Evolutionary conservation across 2,888 invertebrate species (phyloP), one percentile per base, ranked within the genome.

Genomic region (Caradrina clavipalpis): DNA sequence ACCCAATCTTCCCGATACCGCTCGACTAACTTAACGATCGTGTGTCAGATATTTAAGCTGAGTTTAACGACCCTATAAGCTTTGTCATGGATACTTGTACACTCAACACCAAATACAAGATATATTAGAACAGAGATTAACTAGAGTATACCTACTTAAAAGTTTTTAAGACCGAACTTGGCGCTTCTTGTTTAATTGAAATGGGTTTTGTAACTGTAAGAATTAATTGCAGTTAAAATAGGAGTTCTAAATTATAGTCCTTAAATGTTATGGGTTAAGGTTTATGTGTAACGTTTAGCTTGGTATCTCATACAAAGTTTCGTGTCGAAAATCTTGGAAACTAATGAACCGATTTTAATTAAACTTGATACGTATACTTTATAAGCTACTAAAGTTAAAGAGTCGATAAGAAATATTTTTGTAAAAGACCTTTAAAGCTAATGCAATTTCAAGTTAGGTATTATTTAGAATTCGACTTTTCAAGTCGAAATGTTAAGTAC

Each of bases 11-110:
- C 62, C 61, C 63, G 78, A 67, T 70, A 64, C 56, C 53, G 80
- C 71, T 89, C 63, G 77, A 35, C 78, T 56, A 72, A 72, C 82
- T 87, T 85, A 80, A 86, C 70, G 85, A 60, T 85, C 67, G 87
- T 90, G 84, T 90, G 89, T 91, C 86, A 84, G 81, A 80, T 87
- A 78, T 87, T 87, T 87, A 88, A 89, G 85, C 85, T 69, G 78
- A 73, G 90, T 88, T 88, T 87, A 91, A 89, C 86, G 88, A 88
- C 89, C 90, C 79, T 81, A 82, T 84, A 80, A 85, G 87, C 84
- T 84, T 83, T 86, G 87, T 87, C 87, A 82, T 76, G 82, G 84
- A 85, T 81, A 80, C 81, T 80, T 69, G 83, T 83, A 81, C 73
- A 80, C 78, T 82, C 77, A 58, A 59, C 80, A 69, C 60, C 72